phyloP scores from a whole-genome alignment of 2,888 invertebrate genomes.

The Drosophila pegasa region DNA sequence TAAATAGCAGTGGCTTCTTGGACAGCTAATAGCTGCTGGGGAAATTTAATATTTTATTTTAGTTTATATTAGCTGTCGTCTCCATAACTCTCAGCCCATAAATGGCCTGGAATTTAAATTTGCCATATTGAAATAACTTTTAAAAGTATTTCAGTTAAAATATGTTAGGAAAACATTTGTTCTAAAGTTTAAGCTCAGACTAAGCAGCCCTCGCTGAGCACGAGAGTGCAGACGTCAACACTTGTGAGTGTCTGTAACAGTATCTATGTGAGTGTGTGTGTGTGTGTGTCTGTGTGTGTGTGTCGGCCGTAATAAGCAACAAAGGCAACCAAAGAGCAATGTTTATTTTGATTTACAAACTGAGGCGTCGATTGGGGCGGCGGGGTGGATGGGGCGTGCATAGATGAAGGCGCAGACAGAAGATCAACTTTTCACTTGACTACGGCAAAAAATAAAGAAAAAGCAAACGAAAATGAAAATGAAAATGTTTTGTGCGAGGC shows the following conservation, averaged over 20 bases:
- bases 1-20: not conserved
- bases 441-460: conserved; percentile 35
- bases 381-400: not conserved
- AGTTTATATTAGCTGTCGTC: too few relatives aligned
- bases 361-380: conserved; percentile 32
- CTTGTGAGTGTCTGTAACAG: conserved; percentile 18
- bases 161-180: conserved; percentile 6
- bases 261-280: conserved; percentile 19
- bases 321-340: conserved; percentile 70
- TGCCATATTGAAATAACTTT: not conserved
- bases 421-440: conserved; percentile 66
- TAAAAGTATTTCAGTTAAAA: not conserved
- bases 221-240: conserved; percentile 75
- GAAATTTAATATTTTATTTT: not conserved
- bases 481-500: conserved; percentile 47
- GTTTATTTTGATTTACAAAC: conserved; percentile 75
- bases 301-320: conserved; percentile 60
- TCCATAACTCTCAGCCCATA: too few relatives aligned
- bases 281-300: conserved; percentile 5
- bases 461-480: conserved; percentile 13
- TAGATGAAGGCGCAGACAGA: conserved; percentile 34
- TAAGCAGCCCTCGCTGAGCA: conserved; percentile 35
- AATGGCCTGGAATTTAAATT: not conserved
- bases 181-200: conserved; percentile 6
- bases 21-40: not conserved